Base-by-base conservation (phyloP, 35 echinoderm and acorn worm species). In the Stichopus chloronotus region DNA sequence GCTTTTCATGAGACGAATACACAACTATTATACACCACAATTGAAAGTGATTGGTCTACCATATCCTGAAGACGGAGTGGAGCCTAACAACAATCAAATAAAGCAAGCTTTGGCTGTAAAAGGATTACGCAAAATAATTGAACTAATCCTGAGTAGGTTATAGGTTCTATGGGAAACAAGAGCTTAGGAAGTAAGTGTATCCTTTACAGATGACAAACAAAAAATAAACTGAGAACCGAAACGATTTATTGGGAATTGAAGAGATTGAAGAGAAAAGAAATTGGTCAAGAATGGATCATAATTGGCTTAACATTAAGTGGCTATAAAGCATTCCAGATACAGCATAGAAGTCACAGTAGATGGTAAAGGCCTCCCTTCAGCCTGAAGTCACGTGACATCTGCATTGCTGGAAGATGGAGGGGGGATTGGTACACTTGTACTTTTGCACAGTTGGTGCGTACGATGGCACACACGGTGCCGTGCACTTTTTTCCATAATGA, bases 251-350 rank as follows among this genome's bases (percentile, higher is more conserved):
- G 30, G 30, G 30, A 43, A 43, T 3, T 1, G 30, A 43, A 43
- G 30, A 43, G 3, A 43, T 43, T 43, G 30, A 43, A 65, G 61
- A 65, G 61, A 65, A 65, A 10, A 65, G 13, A 83, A 83, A 83
- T 83, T 83, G 53, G 17, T 53, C 55, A 83, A 83, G 80, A 83
- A 83, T 53, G 53, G 22, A 56, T 83, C n/a, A 53, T 83, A 83
- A 83, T 83, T 83, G 80, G 80, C 80, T 83, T 83, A 83, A 56
- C 80, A 56, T 52, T 83, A 83, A 83, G 25, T 83, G 55, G 53
- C 25, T 55, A 55, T 17, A 55, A 54, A 78, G 30, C 30, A 43
- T 43, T 43, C 30, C 30, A 43, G 30, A 43, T 43, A 43, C 30
- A 43, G 30, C 30, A 43, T 1, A 43, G 30, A 43, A 43, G 30